Conservation (phyloP, 2,797 vertebrate species). For the Ispidina lecontei region DNA sequence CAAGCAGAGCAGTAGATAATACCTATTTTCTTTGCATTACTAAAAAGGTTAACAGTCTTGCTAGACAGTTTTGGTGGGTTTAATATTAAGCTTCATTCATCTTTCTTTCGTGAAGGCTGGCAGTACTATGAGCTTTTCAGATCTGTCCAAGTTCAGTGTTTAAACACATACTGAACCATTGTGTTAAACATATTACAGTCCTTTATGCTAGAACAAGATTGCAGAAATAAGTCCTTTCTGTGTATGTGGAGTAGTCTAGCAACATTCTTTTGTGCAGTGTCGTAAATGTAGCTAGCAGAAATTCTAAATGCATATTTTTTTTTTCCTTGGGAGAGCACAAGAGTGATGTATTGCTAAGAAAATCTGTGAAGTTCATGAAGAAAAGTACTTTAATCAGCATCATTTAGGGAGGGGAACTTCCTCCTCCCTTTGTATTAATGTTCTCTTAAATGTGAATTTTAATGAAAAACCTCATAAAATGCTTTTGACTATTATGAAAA, state of each 20-base stretch:
- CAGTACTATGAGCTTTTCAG: background rate
- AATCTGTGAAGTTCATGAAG: background rate
- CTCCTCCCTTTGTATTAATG: background rate
- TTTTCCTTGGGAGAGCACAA: background rate
- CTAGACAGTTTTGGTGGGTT: background rate
- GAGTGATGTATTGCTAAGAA: background rate
- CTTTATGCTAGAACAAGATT: background rate
- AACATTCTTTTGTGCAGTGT: background rate
- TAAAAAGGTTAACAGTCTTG: background rate
- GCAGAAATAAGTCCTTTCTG: background rate
- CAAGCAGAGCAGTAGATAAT: background rate
- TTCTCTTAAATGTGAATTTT: background rate
- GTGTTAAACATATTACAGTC: background rate
- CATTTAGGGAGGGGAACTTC: background rate
- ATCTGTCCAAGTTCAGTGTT: background rate
- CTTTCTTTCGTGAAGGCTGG: background rate
- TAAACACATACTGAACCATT: background rate
- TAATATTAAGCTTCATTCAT: background rate
- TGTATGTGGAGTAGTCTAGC: background rate
- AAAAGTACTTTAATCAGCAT: background rate
- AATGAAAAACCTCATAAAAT: conserved; percentile 46
- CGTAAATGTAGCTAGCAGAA: background rate
- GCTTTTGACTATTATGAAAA: background rate
- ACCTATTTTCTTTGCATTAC: background rate
- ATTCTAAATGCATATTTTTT: background rate